A percentile compares a stretch with the other conserved stretches of the same genome.
phyloP scores from a whole-genome alignment of 1,140 invertebrate genomes.

The Pseudobourletiella spinata region DNA sequence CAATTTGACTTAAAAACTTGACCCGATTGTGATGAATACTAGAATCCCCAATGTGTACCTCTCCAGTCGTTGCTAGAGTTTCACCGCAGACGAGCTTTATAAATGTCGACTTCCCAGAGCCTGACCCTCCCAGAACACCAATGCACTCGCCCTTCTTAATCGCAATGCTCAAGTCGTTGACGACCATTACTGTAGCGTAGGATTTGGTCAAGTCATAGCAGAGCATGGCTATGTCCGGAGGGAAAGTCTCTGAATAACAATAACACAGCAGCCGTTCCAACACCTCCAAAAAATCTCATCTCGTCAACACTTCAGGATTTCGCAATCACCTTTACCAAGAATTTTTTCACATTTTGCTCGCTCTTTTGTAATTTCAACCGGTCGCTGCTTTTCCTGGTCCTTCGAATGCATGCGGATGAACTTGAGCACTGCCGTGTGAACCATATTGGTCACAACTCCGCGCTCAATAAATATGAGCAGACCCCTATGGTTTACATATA shows the following conservation, averaged over 20 bases:
- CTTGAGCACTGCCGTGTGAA: neutral
- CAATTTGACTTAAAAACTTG: slow-evolving; percentile 15
- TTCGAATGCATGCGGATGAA: neutral
- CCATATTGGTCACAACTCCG: neutral
- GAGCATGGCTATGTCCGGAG: neutral
- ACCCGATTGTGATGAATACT: slow-evolving; percentile 11
- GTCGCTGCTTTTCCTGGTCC: neutral
- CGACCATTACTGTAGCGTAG: slow-evolving; percentile 10
- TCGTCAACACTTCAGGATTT: neutral
- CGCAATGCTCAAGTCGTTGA: slow-evolving; percentile 23
- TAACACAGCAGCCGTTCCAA: too few species aligned
- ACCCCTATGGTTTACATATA: neutral
- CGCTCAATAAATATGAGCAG: neutral
- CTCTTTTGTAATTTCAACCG: neutral
- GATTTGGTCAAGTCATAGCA: slow-evolving; percentile 22
- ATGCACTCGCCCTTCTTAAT: slow-evolving; percentile 23
- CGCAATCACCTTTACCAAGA: neutral
- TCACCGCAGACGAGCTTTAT: slow-evolving; percentile 19
- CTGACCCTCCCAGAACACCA: slow-evolving; percentile 18
- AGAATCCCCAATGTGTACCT: slow-evolving; percentile 7
- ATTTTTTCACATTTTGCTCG: neutral
- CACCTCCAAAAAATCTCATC: too few species aligned
- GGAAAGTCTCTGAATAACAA: neutral
- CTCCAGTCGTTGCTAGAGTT: slow-evolving; percentile 17
- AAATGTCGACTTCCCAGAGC: slow-evolving; percentile 16